Percentiles rank a stretch among this genome's conserved stretches.
Evolutionary conservation across 1,140 invertebrate species (phyloP).

Genomic region (Leptopilina clavipes): DNA sequence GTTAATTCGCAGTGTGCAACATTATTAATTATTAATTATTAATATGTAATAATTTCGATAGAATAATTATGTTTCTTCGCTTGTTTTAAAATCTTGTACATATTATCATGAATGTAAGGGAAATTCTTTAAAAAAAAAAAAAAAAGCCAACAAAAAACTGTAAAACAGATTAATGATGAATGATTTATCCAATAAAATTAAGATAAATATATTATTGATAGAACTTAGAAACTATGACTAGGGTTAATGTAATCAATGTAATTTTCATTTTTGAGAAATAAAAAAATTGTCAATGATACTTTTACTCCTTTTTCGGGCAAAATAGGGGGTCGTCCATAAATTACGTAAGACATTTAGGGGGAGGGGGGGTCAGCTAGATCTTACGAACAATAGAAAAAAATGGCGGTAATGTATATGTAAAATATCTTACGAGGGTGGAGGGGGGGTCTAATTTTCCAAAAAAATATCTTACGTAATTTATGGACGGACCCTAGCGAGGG

Average conservation of each 20-base stretch:
- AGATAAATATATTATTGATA: constrained; percentile 24
- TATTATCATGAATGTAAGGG: constrained; percentile 2
- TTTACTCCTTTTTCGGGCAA: not conserved
- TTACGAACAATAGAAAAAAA: too few species aligned
- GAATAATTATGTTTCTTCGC: not conserved
- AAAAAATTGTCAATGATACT: not conserved
- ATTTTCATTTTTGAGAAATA: constrained; percentile 35
- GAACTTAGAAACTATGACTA: constrained; percentile 30
- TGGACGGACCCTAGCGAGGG: too few species aligned
- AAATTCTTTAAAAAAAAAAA: not conserved
- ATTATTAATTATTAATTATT: too few species aligned
- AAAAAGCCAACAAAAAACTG: not conserved
- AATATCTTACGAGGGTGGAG: too few species aligned
- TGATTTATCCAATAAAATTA: constrained; percentile 25
- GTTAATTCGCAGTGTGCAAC: constrained; percentile 3
- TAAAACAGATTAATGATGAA: constrained; percentile 20
- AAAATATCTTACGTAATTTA: too few species aligned
- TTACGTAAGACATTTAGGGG: too few species aligned
- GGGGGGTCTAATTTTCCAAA: too few species aligned
- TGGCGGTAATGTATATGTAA: too few species aligned
- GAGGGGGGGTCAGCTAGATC: too few species aligned
- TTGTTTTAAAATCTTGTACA: constrained; percentile 17
- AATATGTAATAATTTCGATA: not conserved
- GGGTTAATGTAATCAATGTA: constrained; percentile 25
- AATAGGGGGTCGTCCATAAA: too few species aligned